A percentile compares a stretch with the other conserved stretches of the same genome.
phyloP scores from a whole-genome alignment of 2,113 vertebrate genomes.

The Cinclus mexicanus region DNA sequence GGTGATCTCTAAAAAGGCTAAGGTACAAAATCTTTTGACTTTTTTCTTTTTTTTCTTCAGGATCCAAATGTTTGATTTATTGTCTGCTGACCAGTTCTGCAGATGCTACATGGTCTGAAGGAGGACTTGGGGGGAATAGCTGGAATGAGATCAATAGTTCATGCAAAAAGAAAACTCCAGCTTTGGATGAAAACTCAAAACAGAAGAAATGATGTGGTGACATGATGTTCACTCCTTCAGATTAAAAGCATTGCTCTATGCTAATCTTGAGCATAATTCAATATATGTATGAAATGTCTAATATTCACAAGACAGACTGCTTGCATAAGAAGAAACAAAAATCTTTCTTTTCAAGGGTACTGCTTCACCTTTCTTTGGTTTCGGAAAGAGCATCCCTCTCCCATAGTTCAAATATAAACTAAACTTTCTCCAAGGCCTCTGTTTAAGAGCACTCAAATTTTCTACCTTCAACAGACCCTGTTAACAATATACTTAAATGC shows the following conservation, averaged over 20 bases:
- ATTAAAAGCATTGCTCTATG: background rate
- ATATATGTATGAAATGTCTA: background rate
- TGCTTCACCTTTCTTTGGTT: background rate
- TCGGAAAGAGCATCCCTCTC: background rate
- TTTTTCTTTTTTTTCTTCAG: background rate
- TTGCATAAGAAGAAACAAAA: background rate
- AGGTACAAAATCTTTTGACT: background rate
- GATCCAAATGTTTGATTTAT: background rate
- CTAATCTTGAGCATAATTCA: background rate
- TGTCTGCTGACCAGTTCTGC: background rate
- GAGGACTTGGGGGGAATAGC: background rate
- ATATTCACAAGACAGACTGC: background rate
- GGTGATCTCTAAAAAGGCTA: background rate
- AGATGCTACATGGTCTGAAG: background rate
- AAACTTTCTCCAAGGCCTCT: background rate
- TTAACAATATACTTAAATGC: background rate
- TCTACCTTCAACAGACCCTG: background rate
- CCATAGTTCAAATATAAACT: background rate
- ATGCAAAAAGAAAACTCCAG: background rate
- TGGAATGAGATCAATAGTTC: background rate
- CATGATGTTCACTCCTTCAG: background rate
- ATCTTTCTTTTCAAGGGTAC: background rate
- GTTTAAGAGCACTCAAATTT: background rate
- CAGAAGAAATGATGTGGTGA: background rate
- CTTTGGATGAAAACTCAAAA: background rate